These are phyloP conservation scores for Autographa gamma DNA, from an alignment of 2,888 invertebrate genomes.

Conservation along the genomic window DNA sequence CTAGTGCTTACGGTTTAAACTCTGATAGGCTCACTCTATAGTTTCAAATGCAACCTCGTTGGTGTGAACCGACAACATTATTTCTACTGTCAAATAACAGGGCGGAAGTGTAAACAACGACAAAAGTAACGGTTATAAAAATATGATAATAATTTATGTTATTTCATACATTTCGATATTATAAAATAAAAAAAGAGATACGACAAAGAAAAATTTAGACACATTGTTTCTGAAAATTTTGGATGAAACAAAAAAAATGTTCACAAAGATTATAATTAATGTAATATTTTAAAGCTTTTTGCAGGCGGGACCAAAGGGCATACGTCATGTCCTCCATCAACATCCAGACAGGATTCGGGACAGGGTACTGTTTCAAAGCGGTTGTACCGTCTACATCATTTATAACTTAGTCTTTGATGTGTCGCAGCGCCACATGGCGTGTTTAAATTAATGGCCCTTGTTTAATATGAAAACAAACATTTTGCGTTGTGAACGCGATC, in stretches of 20 bases:
- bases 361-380: slow-evolving; percentile 52
- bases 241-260: not conserved
- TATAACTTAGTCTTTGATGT: slow-evolving; percentile 50
- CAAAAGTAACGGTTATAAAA: not conserved
- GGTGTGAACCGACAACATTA: not conserved
- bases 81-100: not conserved
- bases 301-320: slow-evolving; percentile 8
- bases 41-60: no score
- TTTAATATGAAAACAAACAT: slow-evolving; percentile 57
- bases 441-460: slow-evolving; percentile 54
- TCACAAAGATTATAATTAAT: not conserved
- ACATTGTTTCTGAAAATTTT: not conserved
- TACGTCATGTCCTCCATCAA: slow-evolving; percentile 29
- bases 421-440: slow-evolving; percentile 49
- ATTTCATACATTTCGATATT: not conserved
- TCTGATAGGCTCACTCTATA: no score
- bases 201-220: not conserved
- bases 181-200: not conserved
- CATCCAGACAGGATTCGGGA: slow-evolving; percentile 36
- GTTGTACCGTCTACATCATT: slow-evolving; percentile 47
- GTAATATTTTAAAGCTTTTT: slow-evolving; percentile 10
- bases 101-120: not conserved
- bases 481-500: slow-evolving; percentile 30
- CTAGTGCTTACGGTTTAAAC: no score
- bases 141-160: not conserved